These are phyloP conservation scores for Melanaphis sacchari DNA, from an alignment of 1,140 invertebrate genomes.

Conservation along the genomic window DNA sequence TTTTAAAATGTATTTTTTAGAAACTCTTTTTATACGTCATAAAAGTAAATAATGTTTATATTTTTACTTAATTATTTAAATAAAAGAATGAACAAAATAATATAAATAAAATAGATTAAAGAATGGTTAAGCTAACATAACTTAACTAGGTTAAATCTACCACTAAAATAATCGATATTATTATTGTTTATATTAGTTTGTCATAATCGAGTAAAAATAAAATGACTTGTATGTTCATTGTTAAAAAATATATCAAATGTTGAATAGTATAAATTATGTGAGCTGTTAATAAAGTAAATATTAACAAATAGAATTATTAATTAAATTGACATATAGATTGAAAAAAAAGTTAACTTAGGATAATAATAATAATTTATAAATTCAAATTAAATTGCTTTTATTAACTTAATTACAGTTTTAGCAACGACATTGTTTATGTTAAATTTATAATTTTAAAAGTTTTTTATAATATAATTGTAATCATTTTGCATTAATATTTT, in stretches of 20 bases:
- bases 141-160: too few relatives aligned
- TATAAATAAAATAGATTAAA: background rate
- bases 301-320: too few relatives aligned
- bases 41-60: background rate
- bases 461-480: background rate
- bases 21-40: background rate
- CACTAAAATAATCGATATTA: background rate
- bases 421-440: background rate
- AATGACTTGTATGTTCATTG: too few relatives aligned
- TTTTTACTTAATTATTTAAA: background rate
- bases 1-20: background rate
- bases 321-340: too few relatives aligned
- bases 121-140: background rate
- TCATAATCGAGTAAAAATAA: too few relatives aligned
- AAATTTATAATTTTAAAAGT: background rate
- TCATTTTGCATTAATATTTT: too few relatives aligned
- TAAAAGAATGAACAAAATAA: too few relatives aligned
- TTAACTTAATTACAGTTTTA: background rate
- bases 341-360: background rate
- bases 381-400: background rate
- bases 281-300: too few relatives aligned
- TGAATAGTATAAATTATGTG: background rate
- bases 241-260: background rate
- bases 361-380: background rate
- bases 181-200: background rate